Evolutionary conservation across 2,888 invertebrate genomes (phyloP).

Genomic region (Yponomeuta cagnagella): DNA sequence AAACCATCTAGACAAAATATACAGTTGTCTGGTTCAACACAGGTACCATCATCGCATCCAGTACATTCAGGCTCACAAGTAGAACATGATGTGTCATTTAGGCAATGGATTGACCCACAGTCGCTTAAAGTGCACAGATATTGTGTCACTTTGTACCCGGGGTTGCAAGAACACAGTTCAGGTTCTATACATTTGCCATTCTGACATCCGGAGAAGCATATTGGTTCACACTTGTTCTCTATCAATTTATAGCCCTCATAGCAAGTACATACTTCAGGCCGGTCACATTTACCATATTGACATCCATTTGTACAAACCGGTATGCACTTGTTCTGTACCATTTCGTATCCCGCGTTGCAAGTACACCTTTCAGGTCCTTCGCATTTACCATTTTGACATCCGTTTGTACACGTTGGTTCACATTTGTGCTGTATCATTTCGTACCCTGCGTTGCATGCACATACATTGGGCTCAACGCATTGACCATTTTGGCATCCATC

Average conservation of each 20-base stretch:
- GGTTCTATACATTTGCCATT: neutral
- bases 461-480: too few relatives aligned
- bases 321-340: conserved; percentile 19
- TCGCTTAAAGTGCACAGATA: neutral
- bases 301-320: conserved; percentile 22
- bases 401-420: conserved; percentile 1
- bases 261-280: too few relatives aligned
- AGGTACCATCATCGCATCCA: conserved; percentile 22
- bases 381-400: conserved; percentile 28
- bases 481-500: too few relatives aligned
- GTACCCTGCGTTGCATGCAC: too few relatives aligned
- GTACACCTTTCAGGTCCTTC: conserved; percentile 30
- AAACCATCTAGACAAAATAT: conserved; percentile 21
- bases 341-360: conserved; percentile 19
- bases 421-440: conserved; percentile 15
- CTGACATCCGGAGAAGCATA: too few relatives aligned
- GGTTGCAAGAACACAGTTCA: conserved; percentile 18
- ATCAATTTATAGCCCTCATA: too few relatives aligned
- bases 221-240: conserved; percentile 21
- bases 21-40: conserved; percentile 24
- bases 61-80: conserved; percentile 12
- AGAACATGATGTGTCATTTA: neutral
- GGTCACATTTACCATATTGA: too few relatives aligned
- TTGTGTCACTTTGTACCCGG: conserved; percentile 16
- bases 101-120: neutral